Base-by-base conservation (phyloP, 2,113 vertebrate genomes). In the Pardalotus punctatus region DNA sequence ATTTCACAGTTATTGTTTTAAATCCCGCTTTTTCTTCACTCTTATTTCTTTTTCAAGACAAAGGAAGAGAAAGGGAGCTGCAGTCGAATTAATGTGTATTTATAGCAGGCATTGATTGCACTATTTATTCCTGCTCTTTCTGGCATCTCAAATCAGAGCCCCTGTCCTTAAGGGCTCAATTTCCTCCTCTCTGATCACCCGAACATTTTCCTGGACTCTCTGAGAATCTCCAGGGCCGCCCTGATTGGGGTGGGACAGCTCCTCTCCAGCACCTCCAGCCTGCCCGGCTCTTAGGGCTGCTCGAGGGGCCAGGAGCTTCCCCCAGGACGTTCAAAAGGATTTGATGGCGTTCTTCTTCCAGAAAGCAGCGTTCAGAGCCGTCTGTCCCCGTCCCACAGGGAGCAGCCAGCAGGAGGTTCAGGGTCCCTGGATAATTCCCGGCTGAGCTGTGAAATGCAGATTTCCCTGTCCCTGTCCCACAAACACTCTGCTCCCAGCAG, bases 381-480 rank as follows among this genome's bases (percentile, higher is more conserved):
- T 1, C 36, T 25, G 1, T 25, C 18, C 15, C 23, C 48, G 13
- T 3, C 51, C 35, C 56, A 10, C n/a, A 1, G 53, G 11, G 45
- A 54, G 20, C 0, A 27, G 48, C 27, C 18, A 24, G 38, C 0
- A 0, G 43, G n/a, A 54, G 35, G 3, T 9, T 66, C 36, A 4
- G 38, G 10, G 10, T 1, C 28, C 61, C 51, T 28, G 8, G 19
- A 2, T 4, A 1, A 28, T 14, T 21, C 50, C 65, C 79, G 45
- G 43, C 29, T 51, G 31, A 22, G 42, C 28, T 38, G 48, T 1
- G 12, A 66, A 35, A 6, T 27, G 21, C 1, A 0, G 13, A 7
- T 51, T 10, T 43, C n/a, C 13, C 21, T 33, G 0, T 28, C 31
- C 25, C 56, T 42, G 15, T 58, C 28, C 40, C 60, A 25, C 48